Percentiles rank a stretch among this genome's conserved stretches.
phyloP scores from a whole-genome alignment of 2,888 invertebrate species.

The Hanleya hanleyi region DNA sequence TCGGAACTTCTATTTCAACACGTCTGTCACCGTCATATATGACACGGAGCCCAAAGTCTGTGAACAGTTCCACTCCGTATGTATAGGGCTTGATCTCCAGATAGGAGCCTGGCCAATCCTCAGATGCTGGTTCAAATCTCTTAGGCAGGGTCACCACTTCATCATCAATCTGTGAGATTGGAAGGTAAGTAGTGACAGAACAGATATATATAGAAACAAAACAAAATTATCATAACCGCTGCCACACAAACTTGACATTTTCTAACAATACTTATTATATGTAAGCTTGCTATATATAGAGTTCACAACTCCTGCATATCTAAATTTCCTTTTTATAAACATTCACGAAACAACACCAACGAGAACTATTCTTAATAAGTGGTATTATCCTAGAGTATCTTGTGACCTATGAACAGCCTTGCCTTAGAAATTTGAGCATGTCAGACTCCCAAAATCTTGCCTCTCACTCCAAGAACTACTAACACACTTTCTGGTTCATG shows the following conservation, averaged over 20 bases:
- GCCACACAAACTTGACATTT: not conserved
- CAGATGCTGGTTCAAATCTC: not conserved
- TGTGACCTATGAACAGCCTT: too few relatives aligned
- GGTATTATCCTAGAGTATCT: too few relatives aligned
- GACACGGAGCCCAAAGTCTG: slow-evolving; percentile 19
- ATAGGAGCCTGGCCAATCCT: not conserved
- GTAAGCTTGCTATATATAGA: not conserved
- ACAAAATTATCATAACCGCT: not conserved
- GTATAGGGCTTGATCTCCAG: not conserved
- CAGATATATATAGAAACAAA: not conserved
- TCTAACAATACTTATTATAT: not conserved
- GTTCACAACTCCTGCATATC: too few relatives aligned
- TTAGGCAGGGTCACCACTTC: slow-evolving; percentile 7
- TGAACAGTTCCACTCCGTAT: not conserved
- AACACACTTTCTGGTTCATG: too few relatives aligned
- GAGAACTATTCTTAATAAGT: too few relatives aligned
- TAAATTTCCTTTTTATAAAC: too few relatives aligned
- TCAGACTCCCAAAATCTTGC: too few relatives aligned
- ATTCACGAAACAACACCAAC: too few relatives aligned
- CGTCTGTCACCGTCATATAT: slow-evolving; percentile 5
- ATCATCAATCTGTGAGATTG: slow-evolving; percentile 10
- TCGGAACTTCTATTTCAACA: not conserved
- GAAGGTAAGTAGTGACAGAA: not conserved
- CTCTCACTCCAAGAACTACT: too few relatives aligned
- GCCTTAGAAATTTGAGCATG: too few relatives aligned